phyloP scores from a whole-genome alignment of 37 sponge, comb jelly and placozoan species.

The Halisarca cf. caerulea region DNA sequence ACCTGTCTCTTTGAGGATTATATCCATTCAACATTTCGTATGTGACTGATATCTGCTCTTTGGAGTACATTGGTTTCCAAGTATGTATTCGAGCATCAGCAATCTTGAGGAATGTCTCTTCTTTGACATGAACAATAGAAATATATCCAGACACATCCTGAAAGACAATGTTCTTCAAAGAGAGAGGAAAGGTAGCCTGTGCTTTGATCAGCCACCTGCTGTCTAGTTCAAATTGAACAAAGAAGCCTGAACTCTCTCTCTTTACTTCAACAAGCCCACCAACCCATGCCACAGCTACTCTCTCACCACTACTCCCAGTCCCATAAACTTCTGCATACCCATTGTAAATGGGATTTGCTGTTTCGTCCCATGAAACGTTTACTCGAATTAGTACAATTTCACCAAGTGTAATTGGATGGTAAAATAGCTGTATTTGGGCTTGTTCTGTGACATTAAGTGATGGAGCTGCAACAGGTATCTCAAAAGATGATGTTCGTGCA shows the following conservation, averaged over 20 bases:
- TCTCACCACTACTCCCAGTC: background rate
- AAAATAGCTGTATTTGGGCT: background rate
- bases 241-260: background rate
- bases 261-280: constrained; percentile 13
- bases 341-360: background rate
- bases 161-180: background rate
- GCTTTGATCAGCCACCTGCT: background rate
- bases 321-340: constrained; percentile 16
- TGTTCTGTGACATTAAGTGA: background rate
- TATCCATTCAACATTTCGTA: constrained; percentile 22
- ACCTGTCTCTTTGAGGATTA: background rate
- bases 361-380: background rate
- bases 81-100: background rate
- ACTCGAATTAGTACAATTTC: constrained; percentile 1
- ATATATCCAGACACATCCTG: background rate
- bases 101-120: background rate
- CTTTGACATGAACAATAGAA: background rate
- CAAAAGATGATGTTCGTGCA: background rate
- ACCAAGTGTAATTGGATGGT: background rate
- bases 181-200: background rate
- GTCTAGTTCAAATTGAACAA: constrained; percentile 13
- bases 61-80: background rate
- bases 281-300: constrained; percentile 13
- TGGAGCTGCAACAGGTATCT: background rate
- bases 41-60: background rate